Evolutionary conservation across 2,888 invertebrate species (phyloP).

Genomic region (Ormyrus rosae): DNA sequence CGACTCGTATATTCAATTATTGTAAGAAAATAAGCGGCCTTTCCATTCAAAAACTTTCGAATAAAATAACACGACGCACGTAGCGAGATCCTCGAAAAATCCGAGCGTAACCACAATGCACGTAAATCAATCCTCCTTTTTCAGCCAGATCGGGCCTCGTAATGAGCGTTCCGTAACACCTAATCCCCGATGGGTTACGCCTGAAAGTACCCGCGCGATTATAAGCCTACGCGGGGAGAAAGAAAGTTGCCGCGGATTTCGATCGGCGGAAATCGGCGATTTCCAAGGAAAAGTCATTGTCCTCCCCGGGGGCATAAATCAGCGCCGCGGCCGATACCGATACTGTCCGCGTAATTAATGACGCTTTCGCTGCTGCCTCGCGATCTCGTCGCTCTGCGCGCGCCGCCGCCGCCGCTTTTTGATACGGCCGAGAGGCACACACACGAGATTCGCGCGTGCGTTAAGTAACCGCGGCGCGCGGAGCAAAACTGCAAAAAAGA

Average conservation of each 20-base stretch:
- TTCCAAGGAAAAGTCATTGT: conserved; percentile 50
- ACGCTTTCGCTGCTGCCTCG: neutral
- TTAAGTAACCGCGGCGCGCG: neutral
- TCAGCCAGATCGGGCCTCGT: neutral
- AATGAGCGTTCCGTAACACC: neutral
- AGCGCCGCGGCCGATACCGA: neutral
- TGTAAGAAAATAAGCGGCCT: neutral
- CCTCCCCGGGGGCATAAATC: conserved; percentile 19
- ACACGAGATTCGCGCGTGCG: neutral
- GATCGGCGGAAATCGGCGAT: conserved; percentile 24
- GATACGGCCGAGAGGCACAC: neutral
- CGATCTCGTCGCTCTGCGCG: neutral
- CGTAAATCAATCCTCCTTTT: too few relatives aligned
- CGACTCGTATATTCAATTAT: neutral
- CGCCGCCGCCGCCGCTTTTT: neutral
- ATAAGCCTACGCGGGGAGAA: conserved; percentile 4
- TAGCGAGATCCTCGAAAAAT: neutral
- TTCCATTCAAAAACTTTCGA: neutral
- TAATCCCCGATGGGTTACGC: neutral
- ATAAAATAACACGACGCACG: neutral
- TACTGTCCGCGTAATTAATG: conserved; percentile 4
- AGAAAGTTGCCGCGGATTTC: conserved; percentile 2
- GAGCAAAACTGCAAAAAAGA: neutral
- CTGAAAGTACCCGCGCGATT: neutral
- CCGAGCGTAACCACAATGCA: neutral